phyloP scores from a whole-genome alignment of 2,888 invertebrate species.

The Caenorhabditis doughertyi region DNA sequence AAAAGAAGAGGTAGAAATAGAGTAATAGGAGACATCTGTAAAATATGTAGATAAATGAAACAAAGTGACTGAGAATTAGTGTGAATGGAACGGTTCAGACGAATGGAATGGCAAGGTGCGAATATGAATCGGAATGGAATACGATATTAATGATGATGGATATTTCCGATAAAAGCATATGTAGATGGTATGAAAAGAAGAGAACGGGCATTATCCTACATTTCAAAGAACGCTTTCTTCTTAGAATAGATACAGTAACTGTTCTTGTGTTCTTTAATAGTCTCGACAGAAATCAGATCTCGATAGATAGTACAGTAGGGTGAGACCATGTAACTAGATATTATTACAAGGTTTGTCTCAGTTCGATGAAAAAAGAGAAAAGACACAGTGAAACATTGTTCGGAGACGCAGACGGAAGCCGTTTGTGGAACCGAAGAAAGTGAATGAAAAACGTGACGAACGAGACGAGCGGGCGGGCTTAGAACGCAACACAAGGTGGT shows the following conservation, averaged over 20 bases:
- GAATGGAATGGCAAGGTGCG: slow-evolving; percentile 50
- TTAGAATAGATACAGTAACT: not conserved
- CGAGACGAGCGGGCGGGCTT: slow-evolving; percentile 27
- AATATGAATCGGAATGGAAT: slow-evolving; percentile 51
- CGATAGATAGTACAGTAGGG: slow-evolving; percentile 49
- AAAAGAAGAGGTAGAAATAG: slow-evolving; percentile 10
- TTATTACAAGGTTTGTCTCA: slow-evolving; percentile 35
- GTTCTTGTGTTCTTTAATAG: slow-evolving; percentile 38
- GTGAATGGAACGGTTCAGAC: slow-evolving; percentile 3
- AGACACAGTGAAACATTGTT: slow-evolving; percentile 13
- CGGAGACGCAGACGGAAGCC: slow-evolving; percentile 40
- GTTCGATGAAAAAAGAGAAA: not conserved
- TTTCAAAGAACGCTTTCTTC: slow-evolving; percentile 1
- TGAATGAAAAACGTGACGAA: slow-evolving; percentile 58
- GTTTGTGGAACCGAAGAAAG: slow-evolving; percentile 61
- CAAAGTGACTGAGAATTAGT: not conserved
- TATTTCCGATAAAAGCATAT: slow-evolving; percentile 31
- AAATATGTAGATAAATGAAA: slow-evolving; percentile 10
- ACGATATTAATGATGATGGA: slow-evolving; percentile 38
- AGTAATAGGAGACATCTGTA: slow-evolving; percentile 20
- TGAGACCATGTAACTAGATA: slow-evolving; percentile 38
- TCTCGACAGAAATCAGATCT: slow-evolving; percentile 42
- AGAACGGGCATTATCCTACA: not conserved
- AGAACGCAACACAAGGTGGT: slow-evolving; percentile 33
- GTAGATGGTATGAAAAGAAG: not conserved